A percentile compares a stretch with the other conserved stretches of the same genome.
phyloP scores from a whole-genome alignment of 92 coral and sea anemone genomes.

The Zoanthus solanderi region DNA sequence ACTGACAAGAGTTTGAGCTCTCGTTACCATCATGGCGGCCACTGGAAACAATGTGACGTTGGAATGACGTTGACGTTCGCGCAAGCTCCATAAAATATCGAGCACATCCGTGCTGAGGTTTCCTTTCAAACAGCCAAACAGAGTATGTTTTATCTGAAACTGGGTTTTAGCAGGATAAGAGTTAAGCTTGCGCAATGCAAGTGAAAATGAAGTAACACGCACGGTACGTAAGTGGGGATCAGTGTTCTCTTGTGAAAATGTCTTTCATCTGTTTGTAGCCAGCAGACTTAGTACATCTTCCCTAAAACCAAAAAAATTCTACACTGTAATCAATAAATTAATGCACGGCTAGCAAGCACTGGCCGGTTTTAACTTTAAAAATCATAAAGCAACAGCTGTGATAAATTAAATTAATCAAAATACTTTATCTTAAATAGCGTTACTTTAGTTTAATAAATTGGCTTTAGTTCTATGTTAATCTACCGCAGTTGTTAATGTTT shows the following conservation, averaged over 20 bases:
- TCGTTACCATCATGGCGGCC: background rate
- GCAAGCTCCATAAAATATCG: background rate
- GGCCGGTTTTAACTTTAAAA: background rate
- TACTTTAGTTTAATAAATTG: too few relatives aligned
- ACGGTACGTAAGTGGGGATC: constrained; percentile 3
- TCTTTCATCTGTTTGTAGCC: constrained; percentile 45
- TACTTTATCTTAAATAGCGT: too few relatives aligned
- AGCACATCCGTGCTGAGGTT: too few relatives aligned
- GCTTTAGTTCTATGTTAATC: too few relatives aligned
- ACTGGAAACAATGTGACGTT: background rate
- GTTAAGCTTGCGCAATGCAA: background rate
- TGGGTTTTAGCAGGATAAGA: too few relatives aligned
- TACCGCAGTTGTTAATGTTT: too few relatives aligned
- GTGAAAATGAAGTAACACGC: background rate
- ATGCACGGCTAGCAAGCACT: background rate
- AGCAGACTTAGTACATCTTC: constrained; percentile 35
- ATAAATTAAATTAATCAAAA: too few relatives aligned
- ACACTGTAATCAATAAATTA: constrained; percentile 28
- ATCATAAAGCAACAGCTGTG: too few relatives aligned
- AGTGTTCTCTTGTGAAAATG: constrained; percentile 19
- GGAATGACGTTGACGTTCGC: background rate
- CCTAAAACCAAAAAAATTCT: constrained; percentile 48
- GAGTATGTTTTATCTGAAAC: too few relatives aligned
- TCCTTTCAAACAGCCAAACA: too few relatives aligned
- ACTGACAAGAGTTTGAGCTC: background rate